These are phyloP conservation scores for Heteronetta atricapilla DNA, from an alignment of 2,113 vertebrate genomes.

Conservation along the genomic window DNA sequence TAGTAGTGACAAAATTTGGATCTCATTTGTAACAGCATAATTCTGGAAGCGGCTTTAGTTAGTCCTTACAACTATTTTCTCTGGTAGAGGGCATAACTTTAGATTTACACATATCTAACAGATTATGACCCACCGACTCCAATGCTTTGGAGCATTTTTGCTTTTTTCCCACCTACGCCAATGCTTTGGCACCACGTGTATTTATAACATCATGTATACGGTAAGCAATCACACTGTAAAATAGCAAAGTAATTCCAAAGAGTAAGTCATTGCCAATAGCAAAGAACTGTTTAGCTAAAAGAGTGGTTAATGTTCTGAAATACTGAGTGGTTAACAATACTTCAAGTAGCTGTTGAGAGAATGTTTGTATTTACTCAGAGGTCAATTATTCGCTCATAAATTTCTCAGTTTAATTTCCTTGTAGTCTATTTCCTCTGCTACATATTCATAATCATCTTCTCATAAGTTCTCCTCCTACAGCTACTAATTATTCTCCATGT, in stretches of 20 bases:
- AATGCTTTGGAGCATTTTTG: not conserved
- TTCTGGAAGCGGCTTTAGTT: not conserved
- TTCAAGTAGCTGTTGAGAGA: slow-evolving; percentile 31
- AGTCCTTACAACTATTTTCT: not conserved
- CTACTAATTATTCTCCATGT: slow-evolving; percentile 47
- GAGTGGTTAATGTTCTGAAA: slow-evolving; percentile 32
- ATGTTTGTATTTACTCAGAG: slow-evolving; percentile 26
- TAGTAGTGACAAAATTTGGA: not conserved
- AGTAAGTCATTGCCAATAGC: not conserved
- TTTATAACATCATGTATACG: not conserved
- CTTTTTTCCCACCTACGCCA: not conserved
- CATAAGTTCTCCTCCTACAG: slow-evolving; percentile 38
- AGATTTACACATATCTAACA: not conserved
- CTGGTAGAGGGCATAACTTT: not conserved
- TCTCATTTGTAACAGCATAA: not conserved
- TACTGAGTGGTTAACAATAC: slow-evolving; percentile 19
- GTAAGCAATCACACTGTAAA: not conserved
- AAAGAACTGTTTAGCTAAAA: slow-evolving; percentile 13
- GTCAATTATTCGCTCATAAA: slow-evolving; percentile 62
- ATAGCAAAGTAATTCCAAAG: not conserved
- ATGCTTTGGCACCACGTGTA: not conserved
- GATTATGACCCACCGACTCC: not conserved
- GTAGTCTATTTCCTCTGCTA: slow-evolving; percentile 40
- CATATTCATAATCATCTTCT: slow-evolving; percentile 46
- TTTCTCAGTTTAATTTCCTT: slow-evolving; percentile 52